phyloP scores from a whole-genome alignment of 2,797 vertebrate species.

The Apogon hyalosoma region DNA sequence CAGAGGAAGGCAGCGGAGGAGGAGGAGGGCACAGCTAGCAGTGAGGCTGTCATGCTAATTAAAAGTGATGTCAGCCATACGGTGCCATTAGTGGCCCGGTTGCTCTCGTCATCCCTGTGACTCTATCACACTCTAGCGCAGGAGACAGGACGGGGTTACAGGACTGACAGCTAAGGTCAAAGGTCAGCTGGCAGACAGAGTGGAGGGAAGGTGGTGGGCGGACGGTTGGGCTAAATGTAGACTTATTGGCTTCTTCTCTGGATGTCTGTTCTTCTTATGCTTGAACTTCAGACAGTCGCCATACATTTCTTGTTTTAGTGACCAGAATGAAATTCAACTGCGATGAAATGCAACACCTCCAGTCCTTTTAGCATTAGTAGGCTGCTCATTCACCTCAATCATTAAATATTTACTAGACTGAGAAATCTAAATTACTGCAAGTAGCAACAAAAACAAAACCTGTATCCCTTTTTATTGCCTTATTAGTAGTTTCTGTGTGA shows the following conservation, averaged over 20 bases:
- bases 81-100: slow-evolving; percentile 67
- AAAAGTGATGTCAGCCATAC: slow-evolving; percentile 76
- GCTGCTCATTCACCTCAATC: slow-evolving; percentile 28
- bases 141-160: slow-evolving; percentile 44
- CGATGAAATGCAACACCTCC: slow-evolving; percentile 11
- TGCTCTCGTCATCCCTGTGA: slow-evolving; percentile 54
- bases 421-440: slow-evolving; percentile 41
- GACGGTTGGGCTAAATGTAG: slow-evolving; percentile 55
- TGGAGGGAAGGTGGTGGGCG: slow-evolving; percentile 19
- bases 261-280: slow-evolving; percentile 10
- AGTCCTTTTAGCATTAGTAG: slow-evolving; percentile 10
- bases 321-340: slow-evolving; percentile 17
- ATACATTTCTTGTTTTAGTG: background rate
- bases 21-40: slow-evolving; percentile 32
- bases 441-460: slow-evolving; percentile 19
- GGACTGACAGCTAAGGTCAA: slow-evolving; percentile 60
- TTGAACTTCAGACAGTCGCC: slow-evolving; percentile 4
- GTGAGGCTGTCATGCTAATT: slow-evolving; percentile 75
- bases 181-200: slow-evolving; percentile 53
- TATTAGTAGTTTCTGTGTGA: slow-evolving; percentile 42
- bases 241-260: slow-evolving; percentile 35
- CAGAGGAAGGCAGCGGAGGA: slow-evolving; percentile 2
- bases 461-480: slow-evolving; percentile 34
- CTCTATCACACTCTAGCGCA: slow-evolving; percentile 53
- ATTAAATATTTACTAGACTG: slow-evolving; percentile 54